These are phyloP conservation scores for Diaperis boleti DNA, from an alignment of 2,888 invertebrate species.

Conservation along the genomic window DNA sequence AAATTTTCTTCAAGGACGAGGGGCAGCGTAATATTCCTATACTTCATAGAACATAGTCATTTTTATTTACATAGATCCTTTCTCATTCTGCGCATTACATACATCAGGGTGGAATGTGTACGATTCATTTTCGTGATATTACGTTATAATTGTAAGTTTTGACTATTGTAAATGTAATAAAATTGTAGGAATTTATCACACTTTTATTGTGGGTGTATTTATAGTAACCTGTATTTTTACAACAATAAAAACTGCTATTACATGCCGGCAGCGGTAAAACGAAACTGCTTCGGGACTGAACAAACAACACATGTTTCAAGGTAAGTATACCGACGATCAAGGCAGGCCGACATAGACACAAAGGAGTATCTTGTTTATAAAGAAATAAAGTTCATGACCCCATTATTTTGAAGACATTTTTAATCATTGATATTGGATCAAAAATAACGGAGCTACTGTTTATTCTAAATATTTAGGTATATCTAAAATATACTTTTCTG, in stretches of 20 bases:
- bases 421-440: no score
- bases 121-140: constrained; percentile 43
- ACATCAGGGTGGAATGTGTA: constrained; percentile 42
- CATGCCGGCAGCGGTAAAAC: neutral
- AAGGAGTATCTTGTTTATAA: no score
- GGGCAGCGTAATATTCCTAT: constrained; percentile 39
- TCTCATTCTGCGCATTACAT: constrained; percentile 37
- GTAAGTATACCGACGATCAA: no score
- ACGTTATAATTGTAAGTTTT: constrained; percentile 44
- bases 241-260: neutral
- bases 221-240: neutral
- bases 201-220: constrained; percentile 17
- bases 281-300: neutral
- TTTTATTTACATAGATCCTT: constrained; percentile 27
- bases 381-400: no score
- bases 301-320: neutral
- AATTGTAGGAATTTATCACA: constrained; percentile 41
- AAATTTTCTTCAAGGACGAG: constrained; percentile 29
- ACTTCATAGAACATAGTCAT: constrained; percentile 35
- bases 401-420: no score
- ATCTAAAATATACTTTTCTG: no score
- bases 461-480: no score
- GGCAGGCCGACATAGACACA: no score
- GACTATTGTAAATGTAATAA: constrained; percentile 46
- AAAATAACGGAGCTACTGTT: no score